These are phyloP conservation scores for Tigriopus californicus DNA, from an alignment of 2,888 invertebrate genomes.

Conservation along the genomic window DNA sequence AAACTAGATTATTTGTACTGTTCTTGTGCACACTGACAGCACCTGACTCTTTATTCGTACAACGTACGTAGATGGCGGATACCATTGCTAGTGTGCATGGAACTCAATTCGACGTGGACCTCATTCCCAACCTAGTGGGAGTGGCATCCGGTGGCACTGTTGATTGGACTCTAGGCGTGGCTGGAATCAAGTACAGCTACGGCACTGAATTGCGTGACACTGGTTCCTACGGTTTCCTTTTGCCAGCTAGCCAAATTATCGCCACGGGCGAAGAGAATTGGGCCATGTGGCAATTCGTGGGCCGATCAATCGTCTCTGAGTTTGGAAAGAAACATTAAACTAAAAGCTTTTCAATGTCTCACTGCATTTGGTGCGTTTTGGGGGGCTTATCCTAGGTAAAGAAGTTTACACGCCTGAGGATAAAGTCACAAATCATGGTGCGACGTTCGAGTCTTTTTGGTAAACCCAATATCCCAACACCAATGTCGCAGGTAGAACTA, in stretches of 20 bases:
- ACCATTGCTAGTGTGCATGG: slow-evolving; percentile 4
- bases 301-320: not conserved
- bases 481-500: too few relatives aligned
- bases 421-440: too few relatives aligned
- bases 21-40: not conserved
- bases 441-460: too few relatives aligned
- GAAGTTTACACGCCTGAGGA: too few relatives aligned
- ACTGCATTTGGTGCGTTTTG: too few relatives aligned
- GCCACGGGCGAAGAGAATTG: slow-evolving; percentile 6
- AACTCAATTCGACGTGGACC: not conserved
- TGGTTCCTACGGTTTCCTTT: slow-evolving; percentile 4
- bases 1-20: too few relatives aligned
- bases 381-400: too few relatives aligned
- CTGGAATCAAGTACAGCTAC: not conserved
- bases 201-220: slow-evolving; percentile 7
- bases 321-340: not conserved
- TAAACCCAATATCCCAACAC: too few relatives aligned
- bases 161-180: slow-evolving; percentile 10
- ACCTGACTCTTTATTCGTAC: not conserved
- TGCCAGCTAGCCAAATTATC: slow-evolving; percentile 2
- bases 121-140: slow-evolving; percentile 1
- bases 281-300: not conserved
- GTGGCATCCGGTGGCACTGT: slow-evolving; percentile 2
- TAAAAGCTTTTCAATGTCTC: not conserved
- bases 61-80: not conserved